Base-by-base conservation (phyloP, 2,888 invertebrate species). In the Oscheius onirici region DNA sequence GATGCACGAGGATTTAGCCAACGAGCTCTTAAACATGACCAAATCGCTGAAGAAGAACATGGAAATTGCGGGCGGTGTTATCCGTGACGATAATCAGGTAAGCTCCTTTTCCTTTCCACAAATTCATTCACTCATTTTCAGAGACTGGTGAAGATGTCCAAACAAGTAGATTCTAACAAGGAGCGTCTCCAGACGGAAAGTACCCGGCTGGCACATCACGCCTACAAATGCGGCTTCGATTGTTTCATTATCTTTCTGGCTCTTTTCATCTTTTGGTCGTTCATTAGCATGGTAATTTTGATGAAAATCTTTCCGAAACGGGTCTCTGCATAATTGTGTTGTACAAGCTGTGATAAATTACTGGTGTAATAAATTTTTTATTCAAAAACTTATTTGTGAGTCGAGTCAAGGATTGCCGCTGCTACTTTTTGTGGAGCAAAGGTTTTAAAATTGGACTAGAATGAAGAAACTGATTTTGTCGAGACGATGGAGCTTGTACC, bases 1-100 rank as follows among this genome's bases (percentile, higher is more conserved):
- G 79, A 92, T 93, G 89, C 96, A 97, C 87, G 94, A 94, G 85
- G 93, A 93, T 88, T 92, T 97, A 26, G 94, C 96, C 0, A 94
- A 95, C 83, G 95, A 96, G 85, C 95, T 97, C 93, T 90, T 97
- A n/a, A 90, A 92, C 71, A 90, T 96, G 81, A 94, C 95, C 0
- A 92, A 92, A 83, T 94, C 91, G 85, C 91, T 97, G 69, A 95
- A 94, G 88, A 94, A 95, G 86, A 95, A 96, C 88, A 94, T 94
- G 0, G 91, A 92, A 84, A 92, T 93, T 44, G 95, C 97, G 1
- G 94, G 93, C 87, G 92, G 92, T 77, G 94, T 97, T 77, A 95
- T 97, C 40, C 92, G 92, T 87, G 93, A 92, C 79, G 97, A 97
- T 88, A 93, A 93, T 3, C 93, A 93, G 90, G 93, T 93, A 87